These are phyloP conservation scores for Sebastes paucispinis DNA, from an alignment of 2,797 vertebrate genomes.

Conservation along the genomic window DNA sequence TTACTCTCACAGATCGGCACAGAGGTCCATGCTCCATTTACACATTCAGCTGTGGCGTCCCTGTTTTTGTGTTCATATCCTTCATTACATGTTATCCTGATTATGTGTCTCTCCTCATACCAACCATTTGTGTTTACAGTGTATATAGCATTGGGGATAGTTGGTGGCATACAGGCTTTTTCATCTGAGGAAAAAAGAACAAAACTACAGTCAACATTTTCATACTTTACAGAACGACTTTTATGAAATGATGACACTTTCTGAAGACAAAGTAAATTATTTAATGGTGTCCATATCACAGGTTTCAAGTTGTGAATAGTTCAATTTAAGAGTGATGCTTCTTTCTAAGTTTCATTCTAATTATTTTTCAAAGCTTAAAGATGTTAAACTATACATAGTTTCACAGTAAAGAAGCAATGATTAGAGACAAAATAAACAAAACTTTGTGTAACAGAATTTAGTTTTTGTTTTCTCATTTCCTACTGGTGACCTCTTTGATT, in stretches of 20 bases:
- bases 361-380: no score
- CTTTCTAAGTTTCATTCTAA: not conserved
- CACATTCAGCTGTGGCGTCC: no score
- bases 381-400: no score
- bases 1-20: constrained; percentile 58
- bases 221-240: no score
- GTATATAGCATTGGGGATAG: constrained; percentile 17
- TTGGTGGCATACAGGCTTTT: constrained; percentile 27
- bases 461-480: no score
- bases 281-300: not conserved
- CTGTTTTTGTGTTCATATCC: not conserved
- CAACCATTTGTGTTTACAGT: fast-evolving
- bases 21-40: constrained; percentile 39
- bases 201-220: not conserved
- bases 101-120: fast-evolving
- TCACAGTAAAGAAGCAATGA: no score
- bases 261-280: not conserved
- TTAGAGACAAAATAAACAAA: not conserved
- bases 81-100: not conserved
- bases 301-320: not conserved
- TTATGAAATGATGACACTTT: no score
- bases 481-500: no score
- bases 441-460: no score
- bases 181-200: constrained; percentile 19
- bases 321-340: not conserved